phyloP scores from a whole-genome alignment of 2,797 vertebrate species.

The Gymnodraco acuticeps region DNA sequence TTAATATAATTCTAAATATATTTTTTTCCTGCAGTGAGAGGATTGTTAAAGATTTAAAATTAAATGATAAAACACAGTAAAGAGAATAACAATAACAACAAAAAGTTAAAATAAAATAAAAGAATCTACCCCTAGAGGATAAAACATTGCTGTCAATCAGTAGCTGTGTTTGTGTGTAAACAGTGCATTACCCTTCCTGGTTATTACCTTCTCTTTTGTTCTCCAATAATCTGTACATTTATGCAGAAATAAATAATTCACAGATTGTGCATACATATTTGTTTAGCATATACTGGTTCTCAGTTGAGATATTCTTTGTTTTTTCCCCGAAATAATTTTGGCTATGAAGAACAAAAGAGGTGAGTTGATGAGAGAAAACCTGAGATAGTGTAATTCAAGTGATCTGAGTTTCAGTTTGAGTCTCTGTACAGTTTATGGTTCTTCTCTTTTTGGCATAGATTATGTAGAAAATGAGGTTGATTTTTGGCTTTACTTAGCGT shows the following conservation, averaged over 20 bases:
- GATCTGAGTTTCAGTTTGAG: conserved; percentile 78
- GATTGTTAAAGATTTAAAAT: conserved; percentile 72
- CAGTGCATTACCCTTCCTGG: conserved; percentile 82
- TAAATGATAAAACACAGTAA: conserved; percentile 73
- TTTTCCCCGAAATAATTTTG: conserved; percentile 77
- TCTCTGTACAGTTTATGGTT: conserved; percentile 69
- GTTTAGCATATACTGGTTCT: conserved; percentile 86
- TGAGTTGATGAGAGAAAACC: conserved; percentile 82
- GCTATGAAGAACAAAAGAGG: conserved; percentile 83
- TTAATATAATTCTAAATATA: conserved; percentile 84
- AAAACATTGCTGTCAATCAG: conserved; percentile 84
- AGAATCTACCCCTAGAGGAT: conserved; percentile 70
- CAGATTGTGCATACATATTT: conserved; percentile 84
- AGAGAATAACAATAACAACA: conserved; percentile 78
- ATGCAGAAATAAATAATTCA: conserved; percentile 89
- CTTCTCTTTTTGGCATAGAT: conserved; percentile 88
- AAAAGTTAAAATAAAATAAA: conserved; percentile 76
- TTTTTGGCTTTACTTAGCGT: conserved; percentile 86
- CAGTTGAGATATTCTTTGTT: conserved; percentile 64
- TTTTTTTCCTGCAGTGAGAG: conserved; percentile 78
- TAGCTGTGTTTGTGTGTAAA: conserved; percentile 85
- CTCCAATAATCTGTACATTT: conserved; percentile 82
- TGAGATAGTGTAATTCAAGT: conserved; percentile 88
- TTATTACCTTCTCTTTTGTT: conserved; percentile 81
- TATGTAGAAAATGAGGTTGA: conserved; percentile 82